Base-by-base conservation (phyloP, 2,113 vertebrate genomes). In the Blennius ocellaris region DNA sequence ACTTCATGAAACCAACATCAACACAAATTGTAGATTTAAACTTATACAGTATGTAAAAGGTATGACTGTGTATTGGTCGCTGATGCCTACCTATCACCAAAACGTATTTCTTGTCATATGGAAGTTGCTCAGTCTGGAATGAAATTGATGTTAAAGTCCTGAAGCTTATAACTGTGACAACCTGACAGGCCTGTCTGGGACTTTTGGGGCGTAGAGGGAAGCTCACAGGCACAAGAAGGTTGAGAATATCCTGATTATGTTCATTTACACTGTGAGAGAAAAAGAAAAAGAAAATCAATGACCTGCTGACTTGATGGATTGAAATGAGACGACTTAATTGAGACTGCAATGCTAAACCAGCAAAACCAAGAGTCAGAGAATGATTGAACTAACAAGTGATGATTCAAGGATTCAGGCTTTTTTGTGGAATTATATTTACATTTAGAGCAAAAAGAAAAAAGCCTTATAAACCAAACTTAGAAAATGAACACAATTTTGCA, bases 211-310 rank as follows among this genome's bases (percentile, higher is more conserved):
- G 11, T 0, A 9, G 7, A 40, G 50, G 21, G 21, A 30, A 30
- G 21, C 21, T 30, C 44, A 47, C 10, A 38, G 48, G 14, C 59
- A 65, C 21, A 62, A 60, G 53, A 83, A 9, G 69, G 16, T 15
- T 56, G 2, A 69, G 38, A 60, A 30, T 49, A 52, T 61, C 50
- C 1, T 4, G 21, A 30, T 30, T 30, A 30, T 2, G 41, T 58
- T 40, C 6, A 44, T 62, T 43, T 67, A 3, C 16, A 54, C 50
- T 53, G 38, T 21, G 55, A 30, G 37, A 63, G 39, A 73, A 45
- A 30, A 30, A 30, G 21, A 30, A 45, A 44, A 72, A 66, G 66
- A 72, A 73, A 80, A 85, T 86, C 80, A 83, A 90, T 90, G 73
- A 1, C 43, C 50, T 41, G 52, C 78, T 76, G 78, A 72, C 71